Base-by-base conservation (phyloP, 92 coral and sea anemone genomes). In the Hydrozoanthus gracilis region DNA sequence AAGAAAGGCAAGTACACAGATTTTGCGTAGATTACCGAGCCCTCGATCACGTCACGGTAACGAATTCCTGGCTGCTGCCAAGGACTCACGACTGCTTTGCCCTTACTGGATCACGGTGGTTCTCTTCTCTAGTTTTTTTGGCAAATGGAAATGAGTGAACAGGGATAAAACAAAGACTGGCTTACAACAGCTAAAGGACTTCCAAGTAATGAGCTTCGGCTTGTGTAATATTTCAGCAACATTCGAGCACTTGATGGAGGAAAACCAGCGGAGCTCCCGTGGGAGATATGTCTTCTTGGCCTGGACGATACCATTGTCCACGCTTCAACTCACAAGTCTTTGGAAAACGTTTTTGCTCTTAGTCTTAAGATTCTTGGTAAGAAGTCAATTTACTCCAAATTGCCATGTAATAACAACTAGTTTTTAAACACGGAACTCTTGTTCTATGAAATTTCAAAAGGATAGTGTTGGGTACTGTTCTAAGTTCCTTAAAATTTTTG, bases 291-390 rank as follows among this genome's bases (percentile, higher is more conserved):
- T 50, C 87, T 73, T 4, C 68, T 83, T 1, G 65, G 64, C 62
- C 56, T 88, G 4, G 91, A 88, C 39, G 79, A 88, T 85, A 48
- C 83, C 78, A 88, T 83, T 83, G 88, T 83, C 74, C 83, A 88
- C 69, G 80, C 82, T 27, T 27, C 39, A 27, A 27, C 39, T 27
- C 0, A 2, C 39, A 27, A 27, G 1, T 27, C 39, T 27, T 27
- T 0, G 39, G 39, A 27, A 27, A 27, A 27, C 39, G 39, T 27
- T 27, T 27, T 27, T 27, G 39, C 39, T 27, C 39, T 27, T 27
- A 27, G 39, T 27, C 2, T 27, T 27, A 27, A 27, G 1, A 27
- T 27, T 0, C 2, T 27, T 27, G 39, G 39, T 27, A 27, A 27
- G 39, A 27, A 27, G 39, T 27, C 2, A 27, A 27, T 27, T 27